A percentile compares a stretch with the other conserved stretches of the same genome.
Evolutionary conservation across 1,140 invertebrate species (phyloP).

Genomic region (Drosophila quadrilineata): DNA sequence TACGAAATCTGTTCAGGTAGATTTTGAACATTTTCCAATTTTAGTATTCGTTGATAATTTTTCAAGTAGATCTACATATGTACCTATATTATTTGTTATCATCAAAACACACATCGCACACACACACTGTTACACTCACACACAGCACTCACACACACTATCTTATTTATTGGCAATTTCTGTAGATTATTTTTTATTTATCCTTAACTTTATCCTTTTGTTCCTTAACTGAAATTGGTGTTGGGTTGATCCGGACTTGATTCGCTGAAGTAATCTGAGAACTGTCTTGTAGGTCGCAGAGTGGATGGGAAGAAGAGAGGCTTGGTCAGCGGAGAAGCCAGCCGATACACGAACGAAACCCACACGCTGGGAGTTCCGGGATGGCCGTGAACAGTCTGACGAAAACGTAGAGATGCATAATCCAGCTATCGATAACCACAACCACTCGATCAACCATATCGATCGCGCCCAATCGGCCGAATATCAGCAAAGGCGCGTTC

Average conservation of each 20-base stretch:
- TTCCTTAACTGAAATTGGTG: neutral
- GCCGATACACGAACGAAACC: conserved; percentile 85
- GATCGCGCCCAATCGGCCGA: conserved; percentile 64
- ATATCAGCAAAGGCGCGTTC: conserved; percentile 70
- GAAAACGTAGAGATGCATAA: conserved; percentile 69
- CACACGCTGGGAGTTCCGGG: conserved; percentile 86
- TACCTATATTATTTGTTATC: conserved; percentile 20
- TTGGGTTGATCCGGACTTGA: too few relatives aligned
- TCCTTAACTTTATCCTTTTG: conserved; percentile 25
- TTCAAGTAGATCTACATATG: conserved; percentile 51
- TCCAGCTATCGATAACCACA: conserved; percentile 20
- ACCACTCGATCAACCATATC: conserved; percentile 9
- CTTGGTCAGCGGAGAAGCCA: conserved; percentile 88
- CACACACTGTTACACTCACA: neutral
- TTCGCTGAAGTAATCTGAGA: too few relatives aligned
- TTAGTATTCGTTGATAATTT: too few relatives aligned
- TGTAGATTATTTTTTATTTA: conserved; percentile 52
- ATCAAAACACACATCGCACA: conserved; percentile 3
- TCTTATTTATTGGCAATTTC: conserved; percentile 52
- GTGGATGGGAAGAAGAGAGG: conserved; percentile 87
- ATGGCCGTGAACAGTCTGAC: conserved; percentile 83
- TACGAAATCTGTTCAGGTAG: conserved; percentile 87
- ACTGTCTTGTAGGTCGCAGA: conserved; percentile 82
- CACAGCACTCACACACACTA: conserved; percentile 16
- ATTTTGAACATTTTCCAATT: conserved; percentile 76